phyloP scores from a whole-genome alignment of 1,140 invertebrate genomes.

The Homalodisca vitripennis region DNA sequence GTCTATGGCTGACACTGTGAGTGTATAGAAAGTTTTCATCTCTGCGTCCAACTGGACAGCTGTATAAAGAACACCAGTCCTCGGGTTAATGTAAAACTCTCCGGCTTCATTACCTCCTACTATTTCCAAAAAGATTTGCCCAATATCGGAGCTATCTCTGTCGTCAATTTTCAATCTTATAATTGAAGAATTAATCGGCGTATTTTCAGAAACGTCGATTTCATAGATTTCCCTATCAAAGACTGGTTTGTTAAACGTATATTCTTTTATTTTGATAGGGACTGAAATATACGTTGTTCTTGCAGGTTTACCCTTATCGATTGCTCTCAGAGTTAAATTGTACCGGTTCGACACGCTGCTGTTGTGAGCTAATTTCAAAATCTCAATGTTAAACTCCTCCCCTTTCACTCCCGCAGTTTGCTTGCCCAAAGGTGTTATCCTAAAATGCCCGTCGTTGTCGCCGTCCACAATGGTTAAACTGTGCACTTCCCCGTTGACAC shows the following conservation, averaged over 20 bases:
- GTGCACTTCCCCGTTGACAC: slow-evolving; percentile 78
- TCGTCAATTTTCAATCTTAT: slow-evolving; percentile 83
- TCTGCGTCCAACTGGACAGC: slow-evolving; percentile 78
- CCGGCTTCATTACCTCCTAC: slow-evolving; percentile 69
- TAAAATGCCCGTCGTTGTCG: slow-evolving; percentile 82
- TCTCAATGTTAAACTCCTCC: slow-evolving; percentile 72
- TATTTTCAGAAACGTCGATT: slow-evolving; percentile 83
- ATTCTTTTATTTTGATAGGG: slow-evolving; percentile 70
- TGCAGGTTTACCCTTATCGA: slow-evolving; percentile 77
- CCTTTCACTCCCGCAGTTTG: slow-evolving; percentile 46
- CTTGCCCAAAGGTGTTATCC: slow-evolving; percentile 60
- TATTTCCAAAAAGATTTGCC: slow-evolving; percentile 82
- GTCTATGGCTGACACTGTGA: slow-evolving; percentile 80
- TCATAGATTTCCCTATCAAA: slow-evolving; percentile 87
- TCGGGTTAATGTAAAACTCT: slow-evolving; percentile 80
- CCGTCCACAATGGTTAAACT: slow-evolving; percentile 83
- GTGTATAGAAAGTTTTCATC: slow-evolving; percentile 70
- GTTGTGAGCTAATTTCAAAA: slow-evolving; percentile 71
- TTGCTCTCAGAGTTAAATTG: slow-evolving; percentile 81
- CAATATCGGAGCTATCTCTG: slow-evolving; percentile 75
- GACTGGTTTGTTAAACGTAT: slow-evolving; percentile 81
- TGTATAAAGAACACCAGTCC: slow-evolving; percentile 76
- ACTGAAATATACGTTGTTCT: slow-evolving; percentile 70
- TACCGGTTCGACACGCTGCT: slow-evolving; percentile 73
- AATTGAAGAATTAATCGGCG: slow-evolving; percentile 85